These are phyloP conservation scores for Peucedramus taeniatus DNA, from an alignment of 2,113 vertebrate genomes.

Conservation along the genomic window DNA sequence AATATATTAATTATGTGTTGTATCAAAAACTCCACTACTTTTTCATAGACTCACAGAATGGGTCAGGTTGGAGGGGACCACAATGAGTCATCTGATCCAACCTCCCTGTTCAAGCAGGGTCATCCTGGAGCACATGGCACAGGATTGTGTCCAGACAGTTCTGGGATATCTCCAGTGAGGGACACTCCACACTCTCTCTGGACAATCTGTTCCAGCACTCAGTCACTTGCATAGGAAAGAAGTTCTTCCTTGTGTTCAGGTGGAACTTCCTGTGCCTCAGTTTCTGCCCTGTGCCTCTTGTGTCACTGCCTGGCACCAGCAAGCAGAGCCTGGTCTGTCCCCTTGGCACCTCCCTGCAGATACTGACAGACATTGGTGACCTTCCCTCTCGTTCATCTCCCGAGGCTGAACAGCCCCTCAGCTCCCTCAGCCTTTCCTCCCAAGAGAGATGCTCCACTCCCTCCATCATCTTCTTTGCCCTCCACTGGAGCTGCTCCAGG, in stretches of 20 bases:
- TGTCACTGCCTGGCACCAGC: rapidly evolving
- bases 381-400: not conserved
- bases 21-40: not conserved
- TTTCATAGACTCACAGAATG: not conserved
- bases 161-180: not conserved
- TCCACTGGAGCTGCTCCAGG: not conserved
- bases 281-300: not conserved
- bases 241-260: not conserved
- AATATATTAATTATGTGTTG: not conserved
- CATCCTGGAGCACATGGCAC: not conserved
- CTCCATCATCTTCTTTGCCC: too few relatives aligned
- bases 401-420: not conserved
- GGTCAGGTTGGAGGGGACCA: too few relatives aligned
- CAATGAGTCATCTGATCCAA: not conserved
- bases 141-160: not conserved
- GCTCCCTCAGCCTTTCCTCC: not conserved
- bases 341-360: not conserved
- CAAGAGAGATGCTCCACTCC: not conserved
- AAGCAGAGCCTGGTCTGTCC: not conserved
- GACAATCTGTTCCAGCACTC: not conserved
- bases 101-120: not conserved
- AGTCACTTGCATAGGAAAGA: not conserved
- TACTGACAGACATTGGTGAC: not conserved
- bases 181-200: not conserved
- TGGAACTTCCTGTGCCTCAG: not conserved